These are phyloP conservation scores for Rhynchonema sp. DNA, from an alignment of 2,888 invertebrate genomes.

Conservation along the genomic window DNA sequence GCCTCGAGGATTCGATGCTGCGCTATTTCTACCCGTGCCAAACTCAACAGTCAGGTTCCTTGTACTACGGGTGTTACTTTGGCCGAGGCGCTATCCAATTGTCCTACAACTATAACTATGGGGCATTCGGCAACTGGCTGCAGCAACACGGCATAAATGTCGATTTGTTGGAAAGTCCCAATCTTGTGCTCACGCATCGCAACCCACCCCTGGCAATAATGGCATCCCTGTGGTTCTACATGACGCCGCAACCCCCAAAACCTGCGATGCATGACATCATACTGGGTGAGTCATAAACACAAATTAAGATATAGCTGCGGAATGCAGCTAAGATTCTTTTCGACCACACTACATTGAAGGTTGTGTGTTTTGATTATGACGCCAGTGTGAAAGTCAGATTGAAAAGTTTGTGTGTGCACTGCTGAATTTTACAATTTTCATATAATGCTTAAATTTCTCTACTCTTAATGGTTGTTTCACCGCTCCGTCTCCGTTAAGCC, in stretches of 20 bases:
- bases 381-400: too few species aligned
- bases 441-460: too few species aligned
- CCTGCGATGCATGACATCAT: conserved; percentile 1
- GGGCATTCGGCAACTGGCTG: background rate
- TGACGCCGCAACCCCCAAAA: conserved; percentile 4
- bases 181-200: background rate
- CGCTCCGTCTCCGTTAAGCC: too few species aligned
- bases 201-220: background rate
- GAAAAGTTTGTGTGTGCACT: background rate
- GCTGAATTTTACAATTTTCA: too few species aligned
- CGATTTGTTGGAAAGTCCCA: background rate
- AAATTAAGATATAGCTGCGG: too few species aligned
- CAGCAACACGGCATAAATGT: background rate
- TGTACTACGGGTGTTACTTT: background rate
- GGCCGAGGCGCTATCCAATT: conserved; percentile 1
- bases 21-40: background rate
- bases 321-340: too few species aligned
- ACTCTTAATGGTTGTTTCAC: too few species aligned
- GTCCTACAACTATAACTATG: conserved; percentile 2
- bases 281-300: background rate
- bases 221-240: conserved; percentile 1
- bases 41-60: background rate
- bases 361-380: too few species aligned
- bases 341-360: too few species aligned
- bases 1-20: background rate